Evolutionary conservation across 2,113 vertebrate species (phyloP).

Genomic region (Vidua macroura): DNA sequence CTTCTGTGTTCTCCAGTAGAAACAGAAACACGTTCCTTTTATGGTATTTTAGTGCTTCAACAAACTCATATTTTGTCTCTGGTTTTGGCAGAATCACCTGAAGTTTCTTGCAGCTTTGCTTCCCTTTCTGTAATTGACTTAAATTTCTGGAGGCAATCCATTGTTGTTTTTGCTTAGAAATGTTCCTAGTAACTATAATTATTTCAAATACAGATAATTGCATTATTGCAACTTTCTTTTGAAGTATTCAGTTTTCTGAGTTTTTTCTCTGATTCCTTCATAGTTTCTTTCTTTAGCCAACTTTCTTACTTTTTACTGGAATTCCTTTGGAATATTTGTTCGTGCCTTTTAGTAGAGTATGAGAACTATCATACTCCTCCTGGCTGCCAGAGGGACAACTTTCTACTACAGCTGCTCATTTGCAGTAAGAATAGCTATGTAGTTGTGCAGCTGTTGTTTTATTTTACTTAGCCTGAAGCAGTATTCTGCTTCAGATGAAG

Average conservation of each 20-base stretch:
- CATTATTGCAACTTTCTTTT: neutral
- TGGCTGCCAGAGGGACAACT: constrained; percentile 30
- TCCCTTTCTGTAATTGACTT: neutral
- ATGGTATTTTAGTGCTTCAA: neutral
- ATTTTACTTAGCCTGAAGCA: constrained; percentile 58
- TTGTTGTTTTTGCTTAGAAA: constrained; percentile 3
- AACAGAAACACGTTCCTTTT: neutral
- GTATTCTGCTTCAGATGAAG: constrained; percentile 15
- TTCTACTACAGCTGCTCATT: constrained; percentile 57
- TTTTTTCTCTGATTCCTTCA: neutral
- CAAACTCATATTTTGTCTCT: neutral
- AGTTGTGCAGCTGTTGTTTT: constrained; percentile 64
- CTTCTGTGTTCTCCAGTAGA: neutral
- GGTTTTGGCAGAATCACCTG: constrained; percentile 19
- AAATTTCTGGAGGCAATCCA: neutral
- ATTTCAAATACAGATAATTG: constrained; percentile 10
- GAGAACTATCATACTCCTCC: neutral
- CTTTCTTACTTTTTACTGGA: neutral
- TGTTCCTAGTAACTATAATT: constrained; percentile 2
- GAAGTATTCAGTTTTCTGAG: neutral
- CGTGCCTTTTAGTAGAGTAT: neutral
- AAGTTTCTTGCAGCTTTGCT: neutral
- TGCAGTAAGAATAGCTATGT: constrained; percentile 50
- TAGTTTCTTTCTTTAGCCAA: neutral
- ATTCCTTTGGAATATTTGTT: neutral